These are phyloP conservation scores for Panzeria rudis DNA, from an alignment of 2,888 invertebrate species.

Conservation along the genomic window DNA sequence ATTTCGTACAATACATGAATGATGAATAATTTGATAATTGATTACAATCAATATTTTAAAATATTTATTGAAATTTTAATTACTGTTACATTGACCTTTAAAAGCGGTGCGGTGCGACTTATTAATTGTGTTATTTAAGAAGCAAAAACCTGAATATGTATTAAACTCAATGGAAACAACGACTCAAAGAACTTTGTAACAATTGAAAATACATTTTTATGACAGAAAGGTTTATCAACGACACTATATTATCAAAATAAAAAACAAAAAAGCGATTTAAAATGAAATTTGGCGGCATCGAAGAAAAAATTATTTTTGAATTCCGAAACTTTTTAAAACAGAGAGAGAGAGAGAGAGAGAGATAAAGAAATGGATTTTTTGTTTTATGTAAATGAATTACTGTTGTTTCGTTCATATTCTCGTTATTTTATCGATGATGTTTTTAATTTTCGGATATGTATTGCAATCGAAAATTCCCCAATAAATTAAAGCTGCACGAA, in stretches of 20 bases:
- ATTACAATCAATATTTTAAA: conserved; percentile 43
- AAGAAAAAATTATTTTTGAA: too few relatives aligned
- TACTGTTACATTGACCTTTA: conserved; percentile 56
- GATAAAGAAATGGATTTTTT: too few relatives aligned
- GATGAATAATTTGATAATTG: conserved; percentile 27
- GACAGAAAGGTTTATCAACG: conserved; percentile 1
- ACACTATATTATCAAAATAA: not conserved
- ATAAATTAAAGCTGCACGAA: too few relatives aligned
- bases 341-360: too few relatives aligned
- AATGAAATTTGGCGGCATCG: not conserved
- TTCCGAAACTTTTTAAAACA: too few relatives aligned
- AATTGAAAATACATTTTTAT: not conserved
- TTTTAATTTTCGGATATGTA: too few relatives aligned
- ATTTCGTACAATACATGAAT: not conserved
- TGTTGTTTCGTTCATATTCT: too few relatives aligned
- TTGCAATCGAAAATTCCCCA: too few relatives aligned
- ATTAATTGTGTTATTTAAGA: not conserved
- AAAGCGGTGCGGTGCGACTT: not conserved
- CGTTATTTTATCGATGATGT: too few relatives aligned
- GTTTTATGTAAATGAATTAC: too few relatives aligned
- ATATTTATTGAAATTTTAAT: conserved; percentile 30
- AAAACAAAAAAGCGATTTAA: not conserved
- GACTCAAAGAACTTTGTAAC: not conserved
- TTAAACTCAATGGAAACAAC: not conserved
- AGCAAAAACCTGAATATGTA: conserved; percentile 18